Evolutionary conservation across 2,797 vertebrate species (phyloP), one percentile per base, ranked within the genome.

Genomic region (Pagetopsis macropterus): DNA sequence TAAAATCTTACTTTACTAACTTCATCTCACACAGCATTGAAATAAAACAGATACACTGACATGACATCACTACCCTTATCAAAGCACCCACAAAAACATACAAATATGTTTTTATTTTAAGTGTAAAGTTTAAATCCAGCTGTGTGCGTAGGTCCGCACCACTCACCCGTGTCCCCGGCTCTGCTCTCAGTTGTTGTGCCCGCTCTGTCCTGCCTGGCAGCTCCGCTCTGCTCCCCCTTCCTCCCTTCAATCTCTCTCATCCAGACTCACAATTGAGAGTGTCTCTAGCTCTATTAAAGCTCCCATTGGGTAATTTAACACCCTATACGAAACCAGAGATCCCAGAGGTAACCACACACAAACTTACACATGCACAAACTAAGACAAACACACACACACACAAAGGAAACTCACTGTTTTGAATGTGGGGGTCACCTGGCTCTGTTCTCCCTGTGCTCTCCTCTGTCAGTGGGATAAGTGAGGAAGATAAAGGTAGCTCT

Each of bases 251-350:
- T 81, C 85, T 88, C 76, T 58, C 87, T 91, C 85, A 82, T 85
- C 76, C 89, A 88, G 83, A 84, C 88, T 89, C 90, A 93, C 91
- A 93, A 93, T 93, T 93, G 94, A 93, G 91, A 93, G 87, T 88
- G 92, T 86, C 87, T 84, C 72, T 78, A 70, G 87, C 91, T 88
- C 92, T 94, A 93, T 92, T 94, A 92, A 95, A 94, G 93, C 94
- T 92, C 87, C 91, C 87, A 90, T 85, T 84, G 85, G 85, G 94
- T 95, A 95, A 96, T 91, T 85, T 83, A 93, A 96, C 76, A 93
- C 92, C 89, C 74, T 70, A 72, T 75, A 75, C 65, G 94, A 94
- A 95, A 95, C 92, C 78, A 90, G 93, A 95, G 91, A 92, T 69
- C 82, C 79, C 84, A 65, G 79, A 88, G 77, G 57, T 81, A 76